Evolutionary conservation across 2,797 vertebrate species (phyloP).

Genomic region (Psittacula derbiana): DNA sequence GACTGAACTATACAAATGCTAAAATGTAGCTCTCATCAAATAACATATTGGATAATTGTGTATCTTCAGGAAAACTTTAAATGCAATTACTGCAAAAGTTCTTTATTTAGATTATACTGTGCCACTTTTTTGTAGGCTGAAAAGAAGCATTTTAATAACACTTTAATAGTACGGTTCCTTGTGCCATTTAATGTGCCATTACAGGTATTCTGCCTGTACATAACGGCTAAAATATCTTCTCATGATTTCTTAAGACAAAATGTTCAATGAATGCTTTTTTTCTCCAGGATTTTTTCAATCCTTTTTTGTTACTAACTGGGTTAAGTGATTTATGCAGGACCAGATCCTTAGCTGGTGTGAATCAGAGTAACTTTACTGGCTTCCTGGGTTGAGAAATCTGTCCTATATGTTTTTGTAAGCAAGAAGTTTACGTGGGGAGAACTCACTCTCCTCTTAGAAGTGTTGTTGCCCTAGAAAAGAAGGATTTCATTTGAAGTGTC

Average conservation of each 20-base stretch:
- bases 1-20: neutral
- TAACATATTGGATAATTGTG: neutral
- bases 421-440: neutral
- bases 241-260: neutral
- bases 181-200: neutral
- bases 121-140: neutral
- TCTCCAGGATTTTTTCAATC: neutral
- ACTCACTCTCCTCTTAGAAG: neutral
- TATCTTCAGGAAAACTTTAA: neutral
- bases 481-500: neutral
- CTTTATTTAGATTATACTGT: neutral
- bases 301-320: neutral
- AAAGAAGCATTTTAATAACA: neutral
- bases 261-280: neutral
- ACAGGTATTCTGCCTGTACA: neutral
- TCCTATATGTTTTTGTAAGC: neutral
- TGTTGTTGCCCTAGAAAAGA: neutral
- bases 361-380: neutral
- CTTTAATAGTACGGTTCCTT: neutral
- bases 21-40: neutral
- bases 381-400: neutral
- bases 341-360: neutral
- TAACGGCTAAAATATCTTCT: neutral
- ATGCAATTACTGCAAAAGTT: neutral
- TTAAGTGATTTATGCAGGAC: neutral